Evolutionary conservation across 1,140 invertebrate genomes (phyloP).

Genomic region (Papilio glaucus): DNA sequence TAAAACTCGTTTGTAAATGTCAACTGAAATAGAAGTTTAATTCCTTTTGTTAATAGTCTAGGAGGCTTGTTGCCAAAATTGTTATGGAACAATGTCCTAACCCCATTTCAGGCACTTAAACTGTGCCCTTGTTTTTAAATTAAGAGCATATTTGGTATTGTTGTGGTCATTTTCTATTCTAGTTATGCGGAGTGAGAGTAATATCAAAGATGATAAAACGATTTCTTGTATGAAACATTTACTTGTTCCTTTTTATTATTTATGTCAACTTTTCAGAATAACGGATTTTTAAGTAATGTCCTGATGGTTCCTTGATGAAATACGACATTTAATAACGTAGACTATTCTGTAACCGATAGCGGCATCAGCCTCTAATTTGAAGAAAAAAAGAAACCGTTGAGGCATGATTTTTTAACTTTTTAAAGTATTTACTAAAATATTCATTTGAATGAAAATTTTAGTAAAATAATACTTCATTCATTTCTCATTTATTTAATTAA

Average conservation of each 20-base stretch:
- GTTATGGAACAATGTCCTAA: slow-evolving; percentile 25
- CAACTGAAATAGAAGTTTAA: slow-evolving; percentile 25
- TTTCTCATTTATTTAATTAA: background rate
- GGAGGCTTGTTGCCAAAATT: slow-evolving; percentile 24
- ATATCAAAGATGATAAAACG: background rate
- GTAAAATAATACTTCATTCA: background rate
- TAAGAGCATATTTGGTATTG: slow-evolving; percentile 19
- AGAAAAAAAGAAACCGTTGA: too few relatives aligned
- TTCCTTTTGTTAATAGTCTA: slow-evolving; percentile 24
- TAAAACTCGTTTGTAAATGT: slow-evolving; percentile 26
- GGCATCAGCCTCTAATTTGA: too few relatives aligned
- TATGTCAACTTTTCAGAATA: too few relatives aligned
- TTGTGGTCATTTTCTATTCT: slow-evolving; percentile 4
- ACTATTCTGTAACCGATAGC: too few relatives aligned
- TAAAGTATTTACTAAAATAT: too few relatives aligned
- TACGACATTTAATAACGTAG: too few relatives aligned
- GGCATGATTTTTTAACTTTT: too few relatives aligned
- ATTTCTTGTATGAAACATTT: background rate
- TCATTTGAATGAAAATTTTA: background rate
- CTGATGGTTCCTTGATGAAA: too few relatives aligned
- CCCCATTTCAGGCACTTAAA: slow-evolving; percentile 19
- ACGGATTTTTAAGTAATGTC: too few relatives aligned
- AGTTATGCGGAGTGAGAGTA: background rate
- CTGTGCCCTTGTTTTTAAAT: slow-evolving; percentile 26
- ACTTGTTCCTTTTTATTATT: too few relatives aligned